Base-by-base conservation (phyloP, 2,113 vertebrate genomes). In the Murina feae region DNA sequence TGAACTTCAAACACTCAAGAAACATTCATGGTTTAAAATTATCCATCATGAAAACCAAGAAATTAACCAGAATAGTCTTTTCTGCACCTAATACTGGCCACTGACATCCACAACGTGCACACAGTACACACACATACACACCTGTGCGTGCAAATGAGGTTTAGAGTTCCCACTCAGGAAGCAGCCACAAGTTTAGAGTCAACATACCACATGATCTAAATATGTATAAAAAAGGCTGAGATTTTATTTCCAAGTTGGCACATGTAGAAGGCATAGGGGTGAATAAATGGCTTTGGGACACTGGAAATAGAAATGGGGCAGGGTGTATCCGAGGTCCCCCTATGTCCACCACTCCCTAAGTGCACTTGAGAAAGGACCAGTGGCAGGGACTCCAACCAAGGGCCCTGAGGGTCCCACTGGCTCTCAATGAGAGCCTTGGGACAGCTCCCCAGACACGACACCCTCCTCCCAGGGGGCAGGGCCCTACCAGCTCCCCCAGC, bases 201-300 rank as follows among this genome's bases (percentile, higher is more conserved):
- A 84, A 74, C 60, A 84, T 10, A 42, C 42, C 4, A 0, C 2
- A n/a, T 2, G 28, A 58, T 32, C 53, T 47, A 89, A 60, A 68
- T 2, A 47, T 3, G 6, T 95, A 78, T 32, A 53, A 88, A 74
- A 84, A 88, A 69, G 39, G 5, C 60, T 91, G n/a, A 20, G 35
- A 25, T 79, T 97, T 97, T 95, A 97, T 95, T 96, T 89, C 86
- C 66, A 80, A 49, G 4, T 94, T 95, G 96, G 91, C 78, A 92
- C 10, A 2, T 7, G 18, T 20, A 63, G 58, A 92, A 97, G 94
- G 75, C 83, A 91, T 63, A 21, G 28, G 32, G 32, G 23, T 6
- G 39, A 81, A 79, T 25, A 10, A 8, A 35, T 28, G 58, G 44
- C 51, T 86, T 49, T 69, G 87, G 68, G 32, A 18, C 49, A 60